A percentile compares a stretch with the other conserved stretches of the same genome.
Conservation (phyloP, 2,113 vertebrate genomes). For the Psilopogon haemacephalus region DNA sequence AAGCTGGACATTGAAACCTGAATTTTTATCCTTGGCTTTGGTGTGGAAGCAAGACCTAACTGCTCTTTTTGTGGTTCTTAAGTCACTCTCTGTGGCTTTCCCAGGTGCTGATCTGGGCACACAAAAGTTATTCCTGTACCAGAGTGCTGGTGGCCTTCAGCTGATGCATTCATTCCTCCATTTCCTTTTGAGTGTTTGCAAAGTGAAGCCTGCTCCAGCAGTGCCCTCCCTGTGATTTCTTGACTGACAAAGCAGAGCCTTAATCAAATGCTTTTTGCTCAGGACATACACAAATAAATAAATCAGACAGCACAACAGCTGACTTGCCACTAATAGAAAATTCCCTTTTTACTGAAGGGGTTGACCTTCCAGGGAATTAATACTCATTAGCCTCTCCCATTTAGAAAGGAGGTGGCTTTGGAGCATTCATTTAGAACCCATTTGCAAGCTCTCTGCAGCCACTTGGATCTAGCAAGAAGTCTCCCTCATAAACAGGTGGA, state of each 20-base stretch:
- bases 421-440: constrained; percentile 73
- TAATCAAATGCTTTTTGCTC: constrained; percentile 16
- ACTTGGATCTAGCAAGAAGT: constrained; percentile 44
- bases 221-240: background rate
- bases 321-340: constrained; percentile 63
- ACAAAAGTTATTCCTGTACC: background rate
- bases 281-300: background rate
- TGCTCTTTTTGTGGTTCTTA: background rate
- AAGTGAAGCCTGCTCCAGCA: background rate
- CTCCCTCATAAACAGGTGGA: constrained; percentile 41
- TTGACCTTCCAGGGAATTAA: constrained; percentile 74
- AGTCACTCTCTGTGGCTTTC: background rate
- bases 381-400: constrained; percentile 68
- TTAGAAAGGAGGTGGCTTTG: constrained; percentile 63
- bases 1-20: background rate
- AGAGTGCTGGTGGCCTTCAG: background rate
- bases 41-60: background rate
- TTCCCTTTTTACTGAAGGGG: constrained; percentile 64
- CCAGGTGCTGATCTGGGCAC: background rate
- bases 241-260: background rate
- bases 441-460: constrained; percentile 64
- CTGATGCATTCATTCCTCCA: background rate
- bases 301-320: background rate
- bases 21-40: background rate
- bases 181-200: background rate